Conservation (phyloP, 2,888 invertebrate species). For the Lasioglossum pauxillum region DNA sequence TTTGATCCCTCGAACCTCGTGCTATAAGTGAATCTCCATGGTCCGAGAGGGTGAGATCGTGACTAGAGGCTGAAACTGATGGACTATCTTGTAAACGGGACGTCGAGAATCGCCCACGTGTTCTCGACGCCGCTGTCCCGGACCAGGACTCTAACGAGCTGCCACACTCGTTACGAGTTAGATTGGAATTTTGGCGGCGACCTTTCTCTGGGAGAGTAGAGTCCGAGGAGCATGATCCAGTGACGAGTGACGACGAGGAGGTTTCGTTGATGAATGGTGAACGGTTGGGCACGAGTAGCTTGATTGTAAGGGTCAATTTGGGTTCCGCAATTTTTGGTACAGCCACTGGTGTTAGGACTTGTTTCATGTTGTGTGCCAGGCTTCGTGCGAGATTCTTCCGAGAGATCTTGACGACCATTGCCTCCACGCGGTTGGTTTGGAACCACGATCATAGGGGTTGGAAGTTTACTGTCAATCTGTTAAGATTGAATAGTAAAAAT, state of each 20-base stretch:
- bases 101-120: conserved; percentile 38
- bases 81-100: conserved; percentile 10
- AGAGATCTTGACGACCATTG: neutral
- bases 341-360: neutral
- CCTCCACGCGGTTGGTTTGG: neutral
- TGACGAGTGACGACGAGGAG: neutral
- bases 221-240: neutral
- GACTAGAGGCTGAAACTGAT: neutral
- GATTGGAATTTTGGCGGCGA: conserved; percentile 8
- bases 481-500: neutral
- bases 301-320: neutral
- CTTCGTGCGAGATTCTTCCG: neutral
- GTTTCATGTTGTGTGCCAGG: neutral
- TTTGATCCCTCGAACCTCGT: neutral
- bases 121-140: conserved; percentile 14
- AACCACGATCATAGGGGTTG: neutral
- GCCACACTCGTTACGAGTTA: conserved; percentile 24
- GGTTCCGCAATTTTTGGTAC: neutral
- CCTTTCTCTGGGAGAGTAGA: neutral
- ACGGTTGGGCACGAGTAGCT: neutral
- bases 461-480: neutral
- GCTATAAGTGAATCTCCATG: conserved; percentile 3
- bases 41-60: neutral
- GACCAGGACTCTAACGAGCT: conserved; percentile 31
- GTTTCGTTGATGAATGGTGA: neutral